These are phyloP conservation scores for Watsonalla binaria DNA, from an alignment of 2,888 invertebrate species.

Conservation along the genomic window DNA sequence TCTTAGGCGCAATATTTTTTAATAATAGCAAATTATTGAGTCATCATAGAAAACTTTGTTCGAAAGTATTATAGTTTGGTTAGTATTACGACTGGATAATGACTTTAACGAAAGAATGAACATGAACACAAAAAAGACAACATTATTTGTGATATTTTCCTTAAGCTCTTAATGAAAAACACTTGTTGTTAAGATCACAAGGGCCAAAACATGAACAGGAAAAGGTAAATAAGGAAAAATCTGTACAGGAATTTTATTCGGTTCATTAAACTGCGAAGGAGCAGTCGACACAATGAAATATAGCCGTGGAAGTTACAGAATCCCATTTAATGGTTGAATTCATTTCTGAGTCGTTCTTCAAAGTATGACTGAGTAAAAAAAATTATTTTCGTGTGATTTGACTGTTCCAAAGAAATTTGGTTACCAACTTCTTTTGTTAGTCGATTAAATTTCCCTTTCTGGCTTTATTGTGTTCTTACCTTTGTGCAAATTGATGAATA, in stretches of 20 bases:
- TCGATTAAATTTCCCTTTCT: not conserved
- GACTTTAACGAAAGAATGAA: too few relatives aligned
- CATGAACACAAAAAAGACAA: too few relatives aligned
- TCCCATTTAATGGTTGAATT: slow-evolving; percentile 48
- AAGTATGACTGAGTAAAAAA: slow-evolving; percentile 8
- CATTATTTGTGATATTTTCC: not conserved
- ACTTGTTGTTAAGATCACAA: slow-evolving; percentile 14
- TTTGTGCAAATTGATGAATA: not conserved
- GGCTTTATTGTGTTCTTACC: not conserved
- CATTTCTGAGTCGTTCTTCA: slow-evolving; percentile 21
- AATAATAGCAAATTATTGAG: too few relatives aligned
- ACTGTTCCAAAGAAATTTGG: not conserved
- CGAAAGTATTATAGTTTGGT: too few relatives aligned
- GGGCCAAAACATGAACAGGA: slow-evolving; percentile 18
- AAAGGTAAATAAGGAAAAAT: slow-evolving; percentile 35
- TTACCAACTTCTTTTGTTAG: not conserved
- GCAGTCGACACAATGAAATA: slow-evolving; percentile 33
- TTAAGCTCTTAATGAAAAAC: slow-evolving; percentile 2
- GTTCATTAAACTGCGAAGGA: slow-evolving; percentile 41
- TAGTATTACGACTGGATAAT: too few relatives aligned
- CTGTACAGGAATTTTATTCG: slow-evolving; percentile 33
- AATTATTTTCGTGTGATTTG: not conserved
- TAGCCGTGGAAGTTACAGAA: slow-evolving; percentile 32
- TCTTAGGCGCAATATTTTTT: too few relatives aligned
- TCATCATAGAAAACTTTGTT: too few relatives aligned